These are phyloP conservation scores for Paraescarpia echinospica DNA, from an alignment of 1,140 invertebrate species.

Conservation along the genomic window DNA sequence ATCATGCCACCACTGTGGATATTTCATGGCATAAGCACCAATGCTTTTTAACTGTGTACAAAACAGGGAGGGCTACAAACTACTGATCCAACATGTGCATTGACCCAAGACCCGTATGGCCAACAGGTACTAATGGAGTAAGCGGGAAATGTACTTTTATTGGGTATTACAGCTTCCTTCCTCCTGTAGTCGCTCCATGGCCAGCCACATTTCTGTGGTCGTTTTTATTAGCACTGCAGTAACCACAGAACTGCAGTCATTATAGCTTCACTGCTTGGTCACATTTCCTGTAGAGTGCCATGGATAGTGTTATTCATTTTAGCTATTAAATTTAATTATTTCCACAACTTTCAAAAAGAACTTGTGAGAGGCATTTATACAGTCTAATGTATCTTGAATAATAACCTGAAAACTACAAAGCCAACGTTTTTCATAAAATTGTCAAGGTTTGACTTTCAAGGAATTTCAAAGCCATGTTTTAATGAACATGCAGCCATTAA, in stretches of 20 bases:
- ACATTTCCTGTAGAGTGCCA: background rate
- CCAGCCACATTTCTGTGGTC: background rate
- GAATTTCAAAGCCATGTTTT: background rate
- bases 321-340: background rate
- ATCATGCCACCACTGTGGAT: too few species aligned
- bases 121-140: background rate
- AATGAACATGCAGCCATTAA: background rate
- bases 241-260: background rate
- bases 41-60: background rate
- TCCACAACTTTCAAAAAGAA: background rate
- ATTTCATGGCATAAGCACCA: background rate
- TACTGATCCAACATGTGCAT: background rate
- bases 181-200: background rate
- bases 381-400: background rate
- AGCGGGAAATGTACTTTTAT: background rate
- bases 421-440: background rate
- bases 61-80: background rate
- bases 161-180: background rate
- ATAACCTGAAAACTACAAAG: background rate
- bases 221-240: background rate
- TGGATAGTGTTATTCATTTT: background rate
- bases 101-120: background rate
- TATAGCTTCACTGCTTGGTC: background rate
- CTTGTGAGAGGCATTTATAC: background rate
- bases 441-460: background rate